Conservation (phyloP, 2,113 vertebrate species). For the Equus quagga region DNA sequence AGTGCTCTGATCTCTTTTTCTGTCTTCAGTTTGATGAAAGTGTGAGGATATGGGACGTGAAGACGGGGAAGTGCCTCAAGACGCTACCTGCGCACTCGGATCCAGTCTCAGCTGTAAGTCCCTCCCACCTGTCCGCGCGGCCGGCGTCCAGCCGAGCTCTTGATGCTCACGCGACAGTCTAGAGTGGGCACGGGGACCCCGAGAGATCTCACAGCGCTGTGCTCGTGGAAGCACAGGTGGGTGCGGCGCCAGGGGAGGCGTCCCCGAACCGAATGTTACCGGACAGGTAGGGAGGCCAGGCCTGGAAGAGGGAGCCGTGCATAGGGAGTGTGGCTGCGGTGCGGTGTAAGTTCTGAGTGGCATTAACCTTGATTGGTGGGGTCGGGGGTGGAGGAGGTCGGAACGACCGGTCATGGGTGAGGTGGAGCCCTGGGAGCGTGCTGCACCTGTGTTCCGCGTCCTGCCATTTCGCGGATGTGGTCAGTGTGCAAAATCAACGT, state of each 20-base stretch:
- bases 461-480: accelerated
- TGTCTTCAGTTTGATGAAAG: constrained; percentile 95
- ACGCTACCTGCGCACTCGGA: constrained; percentile 98
- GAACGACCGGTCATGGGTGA: accelerated
- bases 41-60: constrained; percentile 99
- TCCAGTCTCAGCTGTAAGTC: constrained; percentile 97
- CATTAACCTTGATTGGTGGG: neutral
- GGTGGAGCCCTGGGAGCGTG: accelerated
- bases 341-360: neutral
- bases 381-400: accelerated
- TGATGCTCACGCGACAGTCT: accelerated
- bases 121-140: neutral
- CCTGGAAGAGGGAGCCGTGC: neutral
- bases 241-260: accelerated
- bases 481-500: accelerated
- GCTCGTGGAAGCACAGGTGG: neutral
- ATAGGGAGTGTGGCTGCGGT: accelerated
- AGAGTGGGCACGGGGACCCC: neutral
- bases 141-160: neutral
- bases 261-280: neutral
- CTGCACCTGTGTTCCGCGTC: accelerated
- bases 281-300: too few species aligned
- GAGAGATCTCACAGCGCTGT: neutral
- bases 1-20: neutral
- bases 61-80: constrained; percentile 99